These are phyloP conservation scores for Dasysyrphus tricinctus DNA, from an alignment of 2,888 invertebrate genomes.

Conservation along the genomic window DNA sequence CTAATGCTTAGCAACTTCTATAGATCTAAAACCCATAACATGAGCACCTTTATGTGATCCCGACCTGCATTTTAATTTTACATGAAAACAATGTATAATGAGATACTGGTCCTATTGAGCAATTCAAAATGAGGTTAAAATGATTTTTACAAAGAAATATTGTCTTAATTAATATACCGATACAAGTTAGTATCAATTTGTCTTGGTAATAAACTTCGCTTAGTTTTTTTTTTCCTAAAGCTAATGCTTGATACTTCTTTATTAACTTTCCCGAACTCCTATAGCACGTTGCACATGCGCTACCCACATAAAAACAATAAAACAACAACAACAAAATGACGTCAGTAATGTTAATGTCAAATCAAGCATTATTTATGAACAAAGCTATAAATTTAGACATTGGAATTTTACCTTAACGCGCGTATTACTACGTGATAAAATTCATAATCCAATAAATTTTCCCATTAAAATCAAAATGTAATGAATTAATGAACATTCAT, in stretches of 20 bases:
- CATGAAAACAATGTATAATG: too few relatives aligned
- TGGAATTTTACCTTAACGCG: constrained; percentile 30
- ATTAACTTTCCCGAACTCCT: background rate
- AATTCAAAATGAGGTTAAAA: too few relatives aligned
- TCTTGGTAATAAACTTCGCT: too few relatives aligned
- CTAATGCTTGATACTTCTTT: background rate
- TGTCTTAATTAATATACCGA: too few relatives aligned
- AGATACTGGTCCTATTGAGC: too few relatives aligned
- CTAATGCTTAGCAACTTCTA: too few relatives aligned
- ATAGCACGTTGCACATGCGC: background rate
- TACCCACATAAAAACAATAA: background rate
- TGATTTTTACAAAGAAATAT: too few relatives aligned
- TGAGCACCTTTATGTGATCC: too few relatives aligned
- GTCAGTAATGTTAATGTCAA: constrained; percentile 18
- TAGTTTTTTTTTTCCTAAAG: too few relatives aligned
- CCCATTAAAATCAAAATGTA: constrained; percentile 35
- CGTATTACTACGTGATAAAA: constrained; percentile 38
- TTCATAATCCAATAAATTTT: constrained; percentile 54
- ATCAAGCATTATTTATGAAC: constrained; percentile 24
- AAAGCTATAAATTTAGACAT: constrained; percentile 39
- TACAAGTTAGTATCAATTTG: too few relatives aligned
- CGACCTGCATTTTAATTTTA: too few relatives aligned
- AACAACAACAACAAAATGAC: background rate
- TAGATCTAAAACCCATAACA: too few relatives aligned
- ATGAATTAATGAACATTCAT: constrained; percentile 32